Percentiles rank a stretch among this genome's conserved stretches.
Evolutionary conservation across 2,888 invertebrate genomes (phyloP).

Genomic region (Lithosia quadra): DNA sequence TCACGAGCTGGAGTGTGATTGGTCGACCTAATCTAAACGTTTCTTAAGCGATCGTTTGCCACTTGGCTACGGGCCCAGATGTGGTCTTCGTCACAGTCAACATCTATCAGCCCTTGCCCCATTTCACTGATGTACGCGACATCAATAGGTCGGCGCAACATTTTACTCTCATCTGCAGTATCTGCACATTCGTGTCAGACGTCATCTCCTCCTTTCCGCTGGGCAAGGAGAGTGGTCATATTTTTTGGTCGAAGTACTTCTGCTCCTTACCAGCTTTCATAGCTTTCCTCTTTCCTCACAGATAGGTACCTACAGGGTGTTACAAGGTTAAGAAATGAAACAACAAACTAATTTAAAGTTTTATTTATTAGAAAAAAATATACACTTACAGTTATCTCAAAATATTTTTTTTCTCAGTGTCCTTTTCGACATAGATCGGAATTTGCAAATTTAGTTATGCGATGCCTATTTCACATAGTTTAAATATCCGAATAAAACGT

Average conservation of each 20-base stretch:
- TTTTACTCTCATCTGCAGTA: too few species aligned
- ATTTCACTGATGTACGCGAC: too few species aligned
- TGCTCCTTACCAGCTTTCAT: neutral
- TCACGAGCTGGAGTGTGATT: too few species aligned
- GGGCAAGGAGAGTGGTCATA: too few species aligned
- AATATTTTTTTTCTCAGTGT: constrained; percentile 66
- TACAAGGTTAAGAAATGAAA: constrained; percentile 28
- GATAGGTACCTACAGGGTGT: neutral
- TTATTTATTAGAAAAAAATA: constrained; percentile 77
- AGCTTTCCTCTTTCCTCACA: neutral
- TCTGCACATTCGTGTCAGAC: too few species aligned
- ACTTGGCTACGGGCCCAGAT: too few species aligned
- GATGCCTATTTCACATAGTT: constrained; percentile 32
- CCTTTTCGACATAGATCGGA: constrained; percentile 69
- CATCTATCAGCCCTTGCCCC: too few species aligned
- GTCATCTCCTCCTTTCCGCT: too few species aligned
- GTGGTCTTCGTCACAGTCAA: too few species aligned
- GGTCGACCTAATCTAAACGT: too few species aligned
- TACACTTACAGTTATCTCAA: constrained; percentile 73
- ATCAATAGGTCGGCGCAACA: too few species aligned
- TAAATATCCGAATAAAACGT: constrained; percentile 47
- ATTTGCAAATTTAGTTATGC: constrained; percentile 58
- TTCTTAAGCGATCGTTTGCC: too few species aligned
- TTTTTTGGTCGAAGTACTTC: neutral
- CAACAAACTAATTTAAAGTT: constrained; percentile 44